Percentiles rank a stretch among this genome's conserved stretches.
These are phyloP conservation scores for Onychomys torridus DNA, from an alignment of 2,797 vertebrate species.

Conservation along the genomic window DNA sequence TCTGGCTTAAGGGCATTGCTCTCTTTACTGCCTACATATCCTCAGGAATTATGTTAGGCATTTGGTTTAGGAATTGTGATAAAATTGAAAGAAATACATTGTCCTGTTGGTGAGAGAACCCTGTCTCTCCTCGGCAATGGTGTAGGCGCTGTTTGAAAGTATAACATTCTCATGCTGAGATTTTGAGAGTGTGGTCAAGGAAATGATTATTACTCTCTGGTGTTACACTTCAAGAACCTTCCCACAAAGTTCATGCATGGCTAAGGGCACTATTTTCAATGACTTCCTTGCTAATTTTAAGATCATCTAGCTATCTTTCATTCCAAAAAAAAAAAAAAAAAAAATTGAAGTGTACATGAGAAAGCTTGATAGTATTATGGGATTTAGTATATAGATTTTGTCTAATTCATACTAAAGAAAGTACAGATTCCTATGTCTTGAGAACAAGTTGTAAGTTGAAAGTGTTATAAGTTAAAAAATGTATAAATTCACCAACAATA, in stretches of 20 bases:
- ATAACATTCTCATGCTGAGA: neutral
- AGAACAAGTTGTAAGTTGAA: neutral
- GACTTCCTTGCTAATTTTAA: neutral
- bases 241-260: neutral
- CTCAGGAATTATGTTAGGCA: constrained; percentile 47
- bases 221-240: neutral
- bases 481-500: neutral
- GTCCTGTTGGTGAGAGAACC: neutral
- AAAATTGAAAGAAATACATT: constrained; percentile 53
- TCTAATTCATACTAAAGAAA: neutral
- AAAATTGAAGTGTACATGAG: neutral
- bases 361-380: neutral
- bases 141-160: neutral
- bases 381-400: neutral
- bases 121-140: neutral
- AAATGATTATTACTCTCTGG: neutral
- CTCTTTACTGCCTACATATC: neutral
- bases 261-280: neutral
- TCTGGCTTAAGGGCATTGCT: neutral
- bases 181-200: neutral
- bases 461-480: neutral
- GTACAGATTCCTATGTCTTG: neutral
- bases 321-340: too few relatives aligned
- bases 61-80: constrained; percentile 14
- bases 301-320: neutral